Conservation (phyloP, 2,888 invertebrate genomes). For the Chrysopilus asiliformis region DNA sequence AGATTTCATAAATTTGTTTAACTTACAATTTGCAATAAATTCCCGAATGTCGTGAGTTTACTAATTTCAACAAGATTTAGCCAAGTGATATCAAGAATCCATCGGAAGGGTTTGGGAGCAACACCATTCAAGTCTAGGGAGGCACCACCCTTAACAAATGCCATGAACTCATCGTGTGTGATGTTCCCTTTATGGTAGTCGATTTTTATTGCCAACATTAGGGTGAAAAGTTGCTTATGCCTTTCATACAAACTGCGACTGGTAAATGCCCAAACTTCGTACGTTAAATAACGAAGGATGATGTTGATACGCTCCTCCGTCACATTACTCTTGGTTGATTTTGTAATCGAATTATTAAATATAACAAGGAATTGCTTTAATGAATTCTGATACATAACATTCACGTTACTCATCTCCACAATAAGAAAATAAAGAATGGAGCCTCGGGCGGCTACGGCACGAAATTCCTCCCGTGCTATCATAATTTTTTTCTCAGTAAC, state of each 20-base stretch:
- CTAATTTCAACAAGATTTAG: conserved; percentile 88
- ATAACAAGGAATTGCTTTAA: conserved; percentile 85
- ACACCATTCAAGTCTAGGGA: conserved; percentile 88
- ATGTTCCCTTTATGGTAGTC: conserved; percentile 72
- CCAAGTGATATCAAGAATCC: conserved; percentile 95
- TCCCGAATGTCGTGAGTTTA: conserved; percentile 64
- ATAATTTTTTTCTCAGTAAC: conserved; percentile 91
- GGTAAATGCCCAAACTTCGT: conserved; percentile 86
- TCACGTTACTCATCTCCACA: conserved; percentile 94
- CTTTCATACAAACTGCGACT: conserved; percentile 84
- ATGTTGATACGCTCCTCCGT: conserved; percentile 79
- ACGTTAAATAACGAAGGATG: conserved; percentile 78
- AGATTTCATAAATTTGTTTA: conserved; percentile 20
- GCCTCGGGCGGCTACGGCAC: conserved; percentile 87
- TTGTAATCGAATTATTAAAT: conserved; percentile 87
- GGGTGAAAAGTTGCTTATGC: conserved; percentile 83
- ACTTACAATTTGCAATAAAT: conserved; percentile 59
- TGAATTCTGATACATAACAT: conserved; percentile 94
- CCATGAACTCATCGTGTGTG: conserved; percentile 83
- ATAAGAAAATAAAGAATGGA: conserved; percentile 92
- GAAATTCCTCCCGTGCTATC: conserved; percentile 85
- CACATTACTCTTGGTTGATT: conserved; percentile 70
- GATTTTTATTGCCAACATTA: conserved; percentile 92
- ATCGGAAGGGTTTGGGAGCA: conserved; percentile 79
- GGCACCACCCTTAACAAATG: conserved; percentile 93